Evolutionary conservation across 2,797 vertebrate species (phyloP), one percentile per base, ranked within the genome.

Genomic region (Schizothorax lantsangensis): DNA sequence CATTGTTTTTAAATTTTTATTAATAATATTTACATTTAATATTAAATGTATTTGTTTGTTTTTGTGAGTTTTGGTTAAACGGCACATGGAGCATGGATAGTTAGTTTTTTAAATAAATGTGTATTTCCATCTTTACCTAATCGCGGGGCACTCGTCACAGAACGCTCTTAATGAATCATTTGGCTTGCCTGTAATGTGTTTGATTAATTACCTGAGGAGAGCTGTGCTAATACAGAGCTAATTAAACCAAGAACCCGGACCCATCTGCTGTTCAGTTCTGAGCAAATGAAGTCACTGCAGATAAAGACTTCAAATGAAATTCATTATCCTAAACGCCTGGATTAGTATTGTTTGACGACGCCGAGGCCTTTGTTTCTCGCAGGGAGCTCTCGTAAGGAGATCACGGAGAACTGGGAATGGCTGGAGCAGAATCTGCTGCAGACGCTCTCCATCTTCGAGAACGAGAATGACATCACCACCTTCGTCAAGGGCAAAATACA

Each of bases 391-490:
- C 97, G 97, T 75, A 97, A 97, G 90, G 98, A 99, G 92, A 97
- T 99, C 92, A 99, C 98, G 0, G 98, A 99, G 89, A 98, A 99
- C 90, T 99, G 98, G 98, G 98, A 99, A 92, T 99, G 98, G 98
- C 96, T 99, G 86, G 98, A 99, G 86, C 96, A 97, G 89, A 98
- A 99, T 91, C 95, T 99, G 23, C 94, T 99, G 92, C 98, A 99
- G 94, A 99, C 98, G 0, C 97, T 99, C 77, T 98, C 98, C 85
- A 97, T 99, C 94, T 99, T 99, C 89, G 98, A 99, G 93, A 99
- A 98, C 33, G 98, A 99, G 92, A 99, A 98, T 0, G 98, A 99
- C 87, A 98, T 99, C 90, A 99, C 97, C 77, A 99, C 98, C 0
- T 99, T 99, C 82, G 97, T 99, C 90, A 98, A 97, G 94, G 98